These are phyloP conservation scores for Lophotriccus pileatus DNA, from an alignment of 2,797 vertebrate genomes.

Conservation along the genomic window DNA sequence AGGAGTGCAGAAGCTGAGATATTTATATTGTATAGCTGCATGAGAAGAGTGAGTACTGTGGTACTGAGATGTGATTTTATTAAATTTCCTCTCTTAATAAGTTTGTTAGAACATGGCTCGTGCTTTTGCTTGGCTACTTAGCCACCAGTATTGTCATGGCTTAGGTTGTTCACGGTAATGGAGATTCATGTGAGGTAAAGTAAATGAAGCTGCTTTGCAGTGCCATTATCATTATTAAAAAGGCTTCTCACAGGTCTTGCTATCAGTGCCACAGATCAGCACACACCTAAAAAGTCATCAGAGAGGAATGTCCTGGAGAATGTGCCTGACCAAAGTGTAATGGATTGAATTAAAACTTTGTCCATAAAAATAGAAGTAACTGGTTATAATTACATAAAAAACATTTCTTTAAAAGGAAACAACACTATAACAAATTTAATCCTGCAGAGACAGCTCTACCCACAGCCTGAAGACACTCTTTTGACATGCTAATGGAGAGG, in stretches of 20 bases:
- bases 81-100: slow-evolving; percentile 11
- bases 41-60: background rate
- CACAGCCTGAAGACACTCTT: too few species aligned
- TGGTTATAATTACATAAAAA: too few species aligned
- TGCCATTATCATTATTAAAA: background rate
- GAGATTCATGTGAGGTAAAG: slow-evolving; percentile 20
- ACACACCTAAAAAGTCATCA: background rate
- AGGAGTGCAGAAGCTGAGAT: background rate
- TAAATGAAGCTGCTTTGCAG: slow-evolving; percentile 15
- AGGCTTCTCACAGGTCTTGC: background rate
- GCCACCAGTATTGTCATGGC: background rate
- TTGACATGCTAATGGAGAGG: too few species aligned
- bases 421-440: too few species aligned
- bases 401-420: too few species aligned
- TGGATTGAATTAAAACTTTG: too few species aligned
- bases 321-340: background rate
- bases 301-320: background rate
- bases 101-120: background rate
- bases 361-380: too few species aligned
- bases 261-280: background rate
- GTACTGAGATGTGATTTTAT: background rate
- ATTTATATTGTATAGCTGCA: background rate
- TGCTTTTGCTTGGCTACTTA: background rate
- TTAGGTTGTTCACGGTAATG: slow-evolving; percentile 1
- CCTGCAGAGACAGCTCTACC: too few species aligned